A percentile compares a stretch with the other conserved stretches of the same genome.
Evolutionary conservation across 2,797 vertebrate species (phyloP).

Genomic region (Lycodopsis pacificus): DNA sequence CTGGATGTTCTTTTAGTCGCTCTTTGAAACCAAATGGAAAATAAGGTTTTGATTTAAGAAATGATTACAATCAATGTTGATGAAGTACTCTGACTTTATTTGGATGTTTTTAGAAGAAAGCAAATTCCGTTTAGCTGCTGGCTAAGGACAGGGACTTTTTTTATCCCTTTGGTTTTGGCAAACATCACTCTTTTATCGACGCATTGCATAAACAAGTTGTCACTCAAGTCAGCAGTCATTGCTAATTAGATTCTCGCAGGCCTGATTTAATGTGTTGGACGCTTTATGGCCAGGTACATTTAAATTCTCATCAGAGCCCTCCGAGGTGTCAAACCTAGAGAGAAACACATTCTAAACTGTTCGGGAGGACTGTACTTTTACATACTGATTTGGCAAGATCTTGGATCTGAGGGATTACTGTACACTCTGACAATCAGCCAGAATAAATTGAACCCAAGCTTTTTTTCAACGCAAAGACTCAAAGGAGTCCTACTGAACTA

Average conservation of each 20-base stretch:
- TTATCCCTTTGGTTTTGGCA: conserved; percentile 65
- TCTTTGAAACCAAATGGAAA: conserved; percentile 38
- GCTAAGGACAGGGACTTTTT: conserved; percentile 53
- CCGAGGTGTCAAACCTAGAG: conserved; percentile 36
- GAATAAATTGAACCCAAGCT: conserved; percentile 39
- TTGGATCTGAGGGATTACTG: conserved; percentile 42
- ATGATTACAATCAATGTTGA: conserved; percentile 46
- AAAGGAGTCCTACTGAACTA: conserved; percentile 38
- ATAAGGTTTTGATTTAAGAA: conserved; percentile 28
- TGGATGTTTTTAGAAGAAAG: conserved; percentile 57
- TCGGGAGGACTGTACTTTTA: conserved; percentile 20
- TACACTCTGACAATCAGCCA: conserved; percentile 37
- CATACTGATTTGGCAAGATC: conserved; percentile 39
- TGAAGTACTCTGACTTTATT: conserved; percentile 50
- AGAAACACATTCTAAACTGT: conserved; percentile 27
- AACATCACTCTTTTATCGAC: conserved; percentile 67
- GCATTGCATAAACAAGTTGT: conserved; percentile 75
- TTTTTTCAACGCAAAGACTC: conserved; percentile 16
- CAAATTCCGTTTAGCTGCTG: conserved; percentile 50
- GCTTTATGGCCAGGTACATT: conserved; percentile 58
- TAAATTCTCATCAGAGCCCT: conserved; percentile 58
- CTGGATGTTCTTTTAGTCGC: background rate
- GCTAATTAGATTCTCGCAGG: conserved; percentile 69
- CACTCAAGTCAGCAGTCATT: conserved; percentile 72
- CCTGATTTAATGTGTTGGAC: conserved; percentile 62